phyloP scores from a whole-genome alignment of 2,888 invertebrate genomes.

The Acrobasis consociella region DNA sequence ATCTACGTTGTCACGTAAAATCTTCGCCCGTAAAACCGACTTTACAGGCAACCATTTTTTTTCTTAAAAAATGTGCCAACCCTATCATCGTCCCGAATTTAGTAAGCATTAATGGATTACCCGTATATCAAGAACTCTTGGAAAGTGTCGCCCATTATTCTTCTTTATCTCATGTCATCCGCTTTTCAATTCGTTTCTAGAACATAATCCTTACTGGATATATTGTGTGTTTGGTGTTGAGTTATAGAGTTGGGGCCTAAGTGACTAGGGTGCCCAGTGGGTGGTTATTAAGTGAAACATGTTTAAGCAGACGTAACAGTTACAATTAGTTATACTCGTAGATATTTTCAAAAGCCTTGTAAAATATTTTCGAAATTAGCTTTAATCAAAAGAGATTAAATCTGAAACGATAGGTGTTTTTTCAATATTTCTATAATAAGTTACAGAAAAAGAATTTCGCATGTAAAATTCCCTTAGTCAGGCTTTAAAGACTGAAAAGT shows the following conservation, averaged over 20 bases:
- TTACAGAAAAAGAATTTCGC: too few species aligned
- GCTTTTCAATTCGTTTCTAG: conserved; percentile 16
- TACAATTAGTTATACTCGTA: background rate
- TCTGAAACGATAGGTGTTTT: too few species aligned
- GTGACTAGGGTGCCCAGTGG: background rate
- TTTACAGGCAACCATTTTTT: too few species aligned
- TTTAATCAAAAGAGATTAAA: too few species aligned
- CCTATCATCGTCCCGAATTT: conserved; percentile 19
- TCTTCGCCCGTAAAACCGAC: too few species aligned
- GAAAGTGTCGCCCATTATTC: conserved; percentile 9
- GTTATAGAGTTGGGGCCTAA: background rate
- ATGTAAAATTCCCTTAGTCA: too few species aligned
- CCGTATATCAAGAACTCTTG: conserved; percentile 19
- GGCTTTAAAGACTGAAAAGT: too few species aligned
- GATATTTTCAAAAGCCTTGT: too few species aligned
- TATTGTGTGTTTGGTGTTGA: conserved; percentile 11
- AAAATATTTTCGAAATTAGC: too few species aligned
- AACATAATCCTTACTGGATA: conserved; percentile 9
- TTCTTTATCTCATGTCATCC: conserved; percentile 11
- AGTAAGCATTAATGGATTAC: conserved; percentile 24
- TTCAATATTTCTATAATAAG: too few species aligned
- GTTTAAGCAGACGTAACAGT: background rate
- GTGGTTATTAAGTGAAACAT: background rate
- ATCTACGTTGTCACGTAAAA: too few species aligned
- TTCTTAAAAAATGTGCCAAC: background rate